Conservation (phyloP, 1,140 invertebrate species). For the Amyelois transitella region DNA sequence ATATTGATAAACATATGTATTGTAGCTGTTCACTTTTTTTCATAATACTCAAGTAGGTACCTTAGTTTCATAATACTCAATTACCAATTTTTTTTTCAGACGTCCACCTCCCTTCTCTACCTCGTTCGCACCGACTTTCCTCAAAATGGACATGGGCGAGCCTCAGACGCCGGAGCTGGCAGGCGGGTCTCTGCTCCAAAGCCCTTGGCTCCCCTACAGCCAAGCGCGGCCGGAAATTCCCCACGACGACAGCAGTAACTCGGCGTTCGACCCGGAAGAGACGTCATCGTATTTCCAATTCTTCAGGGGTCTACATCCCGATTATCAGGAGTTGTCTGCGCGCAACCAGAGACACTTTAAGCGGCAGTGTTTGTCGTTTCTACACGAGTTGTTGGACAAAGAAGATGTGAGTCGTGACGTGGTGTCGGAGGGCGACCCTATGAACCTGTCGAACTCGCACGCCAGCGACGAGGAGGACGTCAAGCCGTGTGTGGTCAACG, state of each 20-base stretch:
- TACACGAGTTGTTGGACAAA: conserved; percentile 53
- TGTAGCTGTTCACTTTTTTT: too few species aligned
- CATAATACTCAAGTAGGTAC: too few species aligned
- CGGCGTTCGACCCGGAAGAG: conserved; percentile 48
- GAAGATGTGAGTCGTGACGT: conserved; percentile 24
- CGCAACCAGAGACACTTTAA: conserved; percentile 46
- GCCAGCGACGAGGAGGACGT: conserved; percentile 25
- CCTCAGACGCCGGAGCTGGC: conserved; percentile 16
- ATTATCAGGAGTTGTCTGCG: conserved; percentile 44
- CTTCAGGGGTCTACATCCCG: conserved; percentile 54
- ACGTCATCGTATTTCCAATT: conserved; percentile 64
- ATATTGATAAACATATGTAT: too few species aligned
- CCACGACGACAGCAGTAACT: conserved; percentile 37
- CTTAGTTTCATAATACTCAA: not conserved
- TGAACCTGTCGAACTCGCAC: conserved; percentile 39
- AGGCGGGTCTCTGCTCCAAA: conserved; percentile 36
- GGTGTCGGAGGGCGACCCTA: conserved; percentile 18
- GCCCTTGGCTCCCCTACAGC: conserved; percentile 31
- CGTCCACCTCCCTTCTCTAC: conserved; percentile 28
- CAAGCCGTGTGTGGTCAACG: conserved; percentile 3
- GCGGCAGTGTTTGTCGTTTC: conserved; percentile 39
- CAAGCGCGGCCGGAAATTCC: conserved; percentile 15
- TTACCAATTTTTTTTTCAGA: conserved; percentile 18
- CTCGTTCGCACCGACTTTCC: conserved; percentile 23
- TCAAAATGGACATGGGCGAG: conserved; percentile 30